These are phyloP conservation scores for Todus mexicanus DNA, from an alignment of 2,797 vertebrate species.

Conservation along the genomic window DNA sequence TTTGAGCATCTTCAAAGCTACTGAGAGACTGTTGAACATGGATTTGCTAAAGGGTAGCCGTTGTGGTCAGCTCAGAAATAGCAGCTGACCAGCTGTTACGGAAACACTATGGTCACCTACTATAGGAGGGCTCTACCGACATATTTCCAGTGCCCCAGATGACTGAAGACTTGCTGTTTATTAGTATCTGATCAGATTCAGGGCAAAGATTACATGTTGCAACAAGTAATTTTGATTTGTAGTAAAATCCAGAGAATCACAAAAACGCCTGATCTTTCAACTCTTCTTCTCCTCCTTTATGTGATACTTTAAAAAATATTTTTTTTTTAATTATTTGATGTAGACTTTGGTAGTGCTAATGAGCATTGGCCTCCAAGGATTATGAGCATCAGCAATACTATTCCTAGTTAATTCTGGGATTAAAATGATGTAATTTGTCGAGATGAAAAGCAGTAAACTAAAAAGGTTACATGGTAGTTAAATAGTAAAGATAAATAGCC, in stretches of 20 bases:
- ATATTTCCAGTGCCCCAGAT: not conserved
- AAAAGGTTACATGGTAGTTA: not conserved
- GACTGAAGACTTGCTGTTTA: not conserved
- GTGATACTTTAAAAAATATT: not conserved
- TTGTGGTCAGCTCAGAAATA: not conserved
- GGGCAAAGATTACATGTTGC: not conserved
- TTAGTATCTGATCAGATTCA: not conserved
- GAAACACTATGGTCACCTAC: rapidly evolving
- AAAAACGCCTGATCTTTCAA: no score
- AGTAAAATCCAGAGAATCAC: not conserved
- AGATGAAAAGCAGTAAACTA: not conserved
- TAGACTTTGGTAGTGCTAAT: not conserved
- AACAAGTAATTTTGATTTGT: not conserved
- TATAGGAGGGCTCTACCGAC: not conserved
- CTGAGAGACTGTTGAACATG: not conserved
- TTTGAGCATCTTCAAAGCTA: not conserved
- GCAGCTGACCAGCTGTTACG: not conserved
- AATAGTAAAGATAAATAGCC: not conserved
- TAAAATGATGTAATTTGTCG: not conserved
- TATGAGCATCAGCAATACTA: not conserved
- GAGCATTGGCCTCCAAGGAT: not conserved
- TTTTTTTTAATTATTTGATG: not conserved
- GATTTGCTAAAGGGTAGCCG: not conserved
- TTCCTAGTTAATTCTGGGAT: not conserved
- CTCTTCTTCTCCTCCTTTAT: not conserved